Evolutionary conservation across 2,888 invertebrate species (phyloP).

Genomic region (Agrilus cyanescens): DNA sequence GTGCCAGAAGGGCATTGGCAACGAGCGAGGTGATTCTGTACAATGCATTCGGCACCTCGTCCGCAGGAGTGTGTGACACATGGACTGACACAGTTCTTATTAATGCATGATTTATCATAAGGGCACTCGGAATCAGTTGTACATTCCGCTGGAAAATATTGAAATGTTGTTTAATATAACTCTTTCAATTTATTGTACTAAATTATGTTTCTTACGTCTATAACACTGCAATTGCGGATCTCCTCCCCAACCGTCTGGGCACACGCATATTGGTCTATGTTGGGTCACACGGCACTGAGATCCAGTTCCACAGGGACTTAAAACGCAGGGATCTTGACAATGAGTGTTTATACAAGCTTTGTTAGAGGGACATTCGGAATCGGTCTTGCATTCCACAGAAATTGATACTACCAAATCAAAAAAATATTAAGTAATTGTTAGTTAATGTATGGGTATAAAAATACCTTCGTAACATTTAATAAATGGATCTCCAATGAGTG

Average conservation of each 20-base stretch:
- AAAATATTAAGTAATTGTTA: not conserved
- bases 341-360: slow-evolving; percentile 69
- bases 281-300: slow-evolving; percentile 67
- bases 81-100: slow-evolving; percentile 69
- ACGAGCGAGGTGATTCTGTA: slow-evolving; percentile 63
- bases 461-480: slow-evolving; percentile 53
- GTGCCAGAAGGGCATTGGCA: slow-evolving; percentile 78
- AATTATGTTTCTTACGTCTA: slow-evolving; percentile 53
- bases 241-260: slow-evolving; percentile 77
- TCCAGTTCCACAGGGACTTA: slow-evolving; percentile 67
- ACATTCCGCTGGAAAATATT: slow-evolving; percentile 57
- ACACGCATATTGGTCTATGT: slow-evolving; percentile 73
- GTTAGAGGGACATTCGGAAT: slow-evolving; percentile 63
- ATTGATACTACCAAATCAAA: slow-evolving; percentile 26
- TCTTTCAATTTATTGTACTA: not conserved
- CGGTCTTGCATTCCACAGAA: slow-evolving; percentile 56
- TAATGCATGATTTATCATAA: slow-evolving; percentile 69
- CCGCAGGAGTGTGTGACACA: slow-evolving; percentile 62
- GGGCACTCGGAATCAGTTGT: slow-evolving; percentile 69
- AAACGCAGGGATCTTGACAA: slow-evolving; percentile 74
- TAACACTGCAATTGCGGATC: slow-evolving; percentile 77
- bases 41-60: slow-evolving; percentile 63
- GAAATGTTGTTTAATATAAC: not conserved
- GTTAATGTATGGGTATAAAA: not conserved
- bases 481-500: slow-evolving; percentile 70